Evolutionary conservation across 1,140 invertebrate genomes (phyloP), one percentile per base, ranked within the genome.

Genomic region (Drosophila nasuta): DNA sequence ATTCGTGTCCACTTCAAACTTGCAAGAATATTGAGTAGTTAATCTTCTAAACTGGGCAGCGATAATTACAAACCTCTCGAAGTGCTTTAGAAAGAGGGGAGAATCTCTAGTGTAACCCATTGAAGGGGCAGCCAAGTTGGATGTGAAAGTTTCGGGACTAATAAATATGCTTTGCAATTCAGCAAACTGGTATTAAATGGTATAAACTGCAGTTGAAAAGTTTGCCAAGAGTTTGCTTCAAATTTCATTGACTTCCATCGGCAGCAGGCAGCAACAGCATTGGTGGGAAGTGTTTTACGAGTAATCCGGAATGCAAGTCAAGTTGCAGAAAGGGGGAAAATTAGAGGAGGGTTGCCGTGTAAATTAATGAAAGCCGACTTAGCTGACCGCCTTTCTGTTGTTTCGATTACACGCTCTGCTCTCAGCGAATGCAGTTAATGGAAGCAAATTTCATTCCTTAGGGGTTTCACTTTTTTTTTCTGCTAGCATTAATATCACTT

Each of bases 401-500:
- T 85, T 85, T 85, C 82, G 82, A 81, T 85, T 85, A 81, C 81
- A 49, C 64, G 85, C 77, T 70, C 58, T 49, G 11, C 38, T 52
- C 28, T 52, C 20, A 0, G 13, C 60, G 41, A 49, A 38, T 81
- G 75, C 66, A 78, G 66, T 65, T 54, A 62, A 63, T 85, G 70
- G 67, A 58, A 67, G 41, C 41, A 7, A 5, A 38, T 7, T 38
- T 38, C 20, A 25, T 15, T 57, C 28, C 5, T 15, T 1, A n/a
- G 63, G 51, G 70, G 20, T 25, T 25, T 25, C 20, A 25, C 0
- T 25, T 25, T 80, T 77, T 15, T 17, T 56, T 43, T 11, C 7
- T 45, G 58, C 25, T 43, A 38, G 76, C 59, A 85, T 85, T 85
- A 86, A 85, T 85, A 85, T 86, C 77, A 78, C 77, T 85, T 87